Base-by-base conservation (phyloP, 1,140 invertebrate species). In the Aradophagus sp. region DNA sequence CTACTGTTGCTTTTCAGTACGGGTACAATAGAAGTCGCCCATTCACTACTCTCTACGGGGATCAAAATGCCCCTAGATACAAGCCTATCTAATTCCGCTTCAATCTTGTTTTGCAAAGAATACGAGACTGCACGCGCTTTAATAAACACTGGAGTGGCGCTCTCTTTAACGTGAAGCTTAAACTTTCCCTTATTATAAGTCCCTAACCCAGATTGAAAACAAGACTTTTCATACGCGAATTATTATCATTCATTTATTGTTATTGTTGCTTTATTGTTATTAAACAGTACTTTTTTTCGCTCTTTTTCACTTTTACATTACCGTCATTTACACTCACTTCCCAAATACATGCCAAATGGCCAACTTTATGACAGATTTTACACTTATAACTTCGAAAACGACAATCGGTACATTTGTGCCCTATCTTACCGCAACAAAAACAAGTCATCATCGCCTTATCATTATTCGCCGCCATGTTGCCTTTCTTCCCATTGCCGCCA, bases 81-180 rank as follows among this genome's bases (percentile, higher is more conserved):
- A 6, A 17, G n/a, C n/a, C 35, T 36, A 3, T 36, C 8, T 31
- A 31, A 31, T 31, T 31, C 29, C 2, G 73, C 31, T 8, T 84
- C 75, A 2, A 86, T 62, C 56, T 80, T 77, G 7, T 63, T 19
- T 50, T 66, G 75, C 4, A 87, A 44, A n/a, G 83, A 77, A 62
- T 78, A 81, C 0, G 82, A 82, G 7, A 86, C 55, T 0, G 75
- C 65, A 38, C 84, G 58, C 5, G 80, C 71, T 56, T 79, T 80
- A 11, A 72, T 38, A 69, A 82, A 83, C 36, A 73, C 65, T 27
- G 76, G 79, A 14, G 47, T 76, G 4, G 39, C 20, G 1, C 76
- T 55, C 15, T 76, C 32, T 63, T 77, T 77, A n/a, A 83, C 31
- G 12, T 66, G 13, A 7, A 73, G 42, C 32, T 62, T 55, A n/a